Evolutionary conservation across 2,888 invertebrate species (phyloP), one percentile per base, ranked within the genome.

Genomic region (Cephus rjabovi): DNA sequence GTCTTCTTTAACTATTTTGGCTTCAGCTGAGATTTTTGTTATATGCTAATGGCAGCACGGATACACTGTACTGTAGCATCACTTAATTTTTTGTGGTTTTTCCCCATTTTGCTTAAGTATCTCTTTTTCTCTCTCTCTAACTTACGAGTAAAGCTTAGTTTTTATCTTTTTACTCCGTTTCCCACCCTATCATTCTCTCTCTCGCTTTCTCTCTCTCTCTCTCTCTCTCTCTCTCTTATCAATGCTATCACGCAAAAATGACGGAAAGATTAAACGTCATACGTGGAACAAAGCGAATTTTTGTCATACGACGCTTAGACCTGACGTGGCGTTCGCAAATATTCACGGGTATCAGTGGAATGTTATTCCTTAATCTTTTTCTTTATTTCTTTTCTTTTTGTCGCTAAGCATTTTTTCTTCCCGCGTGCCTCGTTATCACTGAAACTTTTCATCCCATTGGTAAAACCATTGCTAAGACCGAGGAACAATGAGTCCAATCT

Each of bases 1-100:
- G 79, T 81, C 83, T 77, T 81, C 80, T 79, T 82, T 83, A 85
- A 83, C 84, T 87, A 85, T 82, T 80, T 82, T 88, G 89, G 88
- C 88, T 89, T 88, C 82, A 83, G 83, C 84, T 86, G 83, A 86
- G 40, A 40, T 15, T 79, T 80, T 78, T 73, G 76, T 76, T 83
- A 86, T 86, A 89, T 82, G 85, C 86, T 90, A 89, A 89, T 88
- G 87, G 87, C 89, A 90, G 89, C 85, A 89, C 88, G 81, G 81
- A 83, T 85, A 84, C 80, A 86, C 81, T 84, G 85, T 85, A 86
- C 86, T 84, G 83, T 76, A 84, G 82, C 83, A 84, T 84, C 81
- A 79, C 76, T 40, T 40, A 6, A 40, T 40, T 40, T 15, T 40
- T 40, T 40, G 73, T 76, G 69, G 69, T 74, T 73, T 12, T 71